Conservation (phyloP, 37 sponge, comb jelly and placozoan species). For the Crambe crambe region DNA sequence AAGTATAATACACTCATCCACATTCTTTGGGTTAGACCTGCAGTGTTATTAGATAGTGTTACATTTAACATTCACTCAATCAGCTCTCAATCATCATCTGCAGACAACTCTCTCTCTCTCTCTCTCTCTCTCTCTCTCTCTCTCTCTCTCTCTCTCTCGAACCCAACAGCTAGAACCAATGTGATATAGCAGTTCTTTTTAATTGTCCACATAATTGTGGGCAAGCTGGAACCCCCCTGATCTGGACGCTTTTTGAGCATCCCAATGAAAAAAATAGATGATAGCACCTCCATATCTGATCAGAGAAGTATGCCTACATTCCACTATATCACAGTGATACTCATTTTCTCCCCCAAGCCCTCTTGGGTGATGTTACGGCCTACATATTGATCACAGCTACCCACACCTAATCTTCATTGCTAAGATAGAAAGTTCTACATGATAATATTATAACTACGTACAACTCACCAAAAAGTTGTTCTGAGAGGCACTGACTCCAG, state of each 20-base stretch:
- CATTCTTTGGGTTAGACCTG: constrained; percentile 39
- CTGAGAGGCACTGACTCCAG: constrained; percentile 84
- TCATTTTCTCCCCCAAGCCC: neutral
- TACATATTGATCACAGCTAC: neutral
- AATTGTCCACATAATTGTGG: too few relatives aligned
- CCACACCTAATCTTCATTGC: neutral
- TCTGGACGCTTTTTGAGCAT: too few relatives aligned
- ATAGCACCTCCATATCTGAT: too few relatives aligned
- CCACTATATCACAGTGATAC: neutral
- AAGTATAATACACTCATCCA: constrained; percentile 54
- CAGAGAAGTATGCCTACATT: neutral
- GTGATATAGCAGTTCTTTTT: too few relatives aligned
- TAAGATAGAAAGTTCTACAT: too few relatives aligned
- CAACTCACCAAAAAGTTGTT: constrained; percentile 77
- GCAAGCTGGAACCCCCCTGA: too few relatives aligned
- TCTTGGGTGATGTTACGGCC: too few relatives aligned
- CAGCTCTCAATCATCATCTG: neutral
- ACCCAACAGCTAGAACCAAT: too few relatives aligned
- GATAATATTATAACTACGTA: too few relatives aligned
- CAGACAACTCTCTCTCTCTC: neutral
- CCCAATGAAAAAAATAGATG: too few relatives aligned
- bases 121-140: neutral
- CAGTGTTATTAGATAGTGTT: neutral
- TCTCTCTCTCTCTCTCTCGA: neutral
- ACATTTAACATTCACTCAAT: neutral